Evolutionary conservation across 2,113 vertebrate genomes (phyloP).

Genomic region (Datnioides undecimradiatus): DNA sequence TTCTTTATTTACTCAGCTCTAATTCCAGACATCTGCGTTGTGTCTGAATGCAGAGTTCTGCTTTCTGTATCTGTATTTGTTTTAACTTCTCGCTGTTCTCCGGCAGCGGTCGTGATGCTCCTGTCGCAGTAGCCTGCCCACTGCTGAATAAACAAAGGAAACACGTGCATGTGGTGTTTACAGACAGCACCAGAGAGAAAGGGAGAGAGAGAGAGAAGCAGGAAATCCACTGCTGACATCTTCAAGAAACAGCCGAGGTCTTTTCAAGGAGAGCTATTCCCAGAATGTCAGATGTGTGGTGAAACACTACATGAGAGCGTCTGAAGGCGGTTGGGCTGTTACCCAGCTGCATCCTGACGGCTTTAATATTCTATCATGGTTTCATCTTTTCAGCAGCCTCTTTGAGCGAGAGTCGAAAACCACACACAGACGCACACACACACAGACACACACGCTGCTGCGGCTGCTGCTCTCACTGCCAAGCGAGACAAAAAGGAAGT

Average conservation of each 20-base stretch:
- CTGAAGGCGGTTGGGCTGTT: constrained; percentile 43
- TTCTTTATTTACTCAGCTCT: constrained; percentile 14
- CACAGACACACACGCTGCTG: constrained; percentile 8
- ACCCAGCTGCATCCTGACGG: constrained; percentile 64
- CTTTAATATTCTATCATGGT: constrained; percentile 49
- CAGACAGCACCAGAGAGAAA: constrained; percentile 6
- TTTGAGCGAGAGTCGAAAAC: no score
- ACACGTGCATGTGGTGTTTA: constrained; percentile 48
- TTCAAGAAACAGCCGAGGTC: constrained; percentile 33
- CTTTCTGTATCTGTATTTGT: constrained; percentile 23
- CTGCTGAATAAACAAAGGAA: constrained; percentile 54
- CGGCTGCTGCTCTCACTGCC: constrained; percentile 22
- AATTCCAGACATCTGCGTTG: constrained; percentile 20
- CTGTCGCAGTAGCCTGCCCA: constrained; percentile 2
- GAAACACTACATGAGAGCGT: constrained; percentile 30
- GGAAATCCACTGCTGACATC: constrained; percentile 48
- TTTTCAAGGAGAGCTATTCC: constrained; percentile 45
- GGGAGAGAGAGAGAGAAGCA: constrained; percentile 3
- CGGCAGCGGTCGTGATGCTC: not conserved
- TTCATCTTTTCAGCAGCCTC: constrained; percentile 36
- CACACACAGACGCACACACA: no score
- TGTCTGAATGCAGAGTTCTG: not conserved
- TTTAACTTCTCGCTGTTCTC: constrained; percentile 31
- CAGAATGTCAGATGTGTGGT: constrained; percentile 39
- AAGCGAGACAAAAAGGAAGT: constrained; percentile 57